Evolutionary conservation across 1,140 invertebrate species (phyloP), one percentile per base, ranked within the genome.

Genomic region (Kradibia gibbosae): DNA sequence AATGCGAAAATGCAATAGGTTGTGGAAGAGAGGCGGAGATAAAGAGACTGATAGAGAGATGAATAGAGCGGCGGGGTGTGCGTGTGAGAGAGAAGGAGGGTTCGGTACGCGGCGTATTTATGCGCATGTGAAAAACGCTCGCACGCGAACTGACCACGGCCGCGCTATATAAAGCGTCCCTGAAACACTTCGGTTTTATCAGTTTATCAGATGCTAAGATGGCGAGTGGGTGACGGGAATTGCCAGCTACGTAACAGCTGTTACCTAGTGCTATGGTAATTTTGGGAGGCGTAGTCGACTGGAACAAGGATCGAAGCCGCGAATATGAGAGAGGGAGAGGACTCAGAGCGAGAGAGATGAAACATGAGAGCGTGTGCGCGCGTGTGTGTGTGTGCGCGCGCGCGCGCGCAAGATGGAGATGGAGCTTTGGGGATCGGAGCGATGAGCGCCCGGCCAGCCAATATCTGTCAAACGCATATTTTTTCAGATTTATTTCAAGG

Each of bases 391-490:
- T 76, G 57, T 55, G 60, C 71, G n/a, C n/a, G n/a, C n/a, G n/a
- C n/a, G n/a, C n/a, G n/a, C n/a, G 71, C 74, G 72, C 74, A 62
- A 82, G 79, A 74, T 70, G 60, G 48, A 36, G 55, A 77, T 67
- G 71, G 82, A 81, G 79, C 75, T 78, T 81, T 80, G 71, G 73
- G 70, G 22, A 34, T 77, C 62, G 73, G 79, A 83, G 84, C 84
- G 85, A 83, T 80, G 60, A n/a, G 62, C 62, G 67, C 22, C 75
- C 80, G 62, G 78, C 77, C 83, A 83, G 79, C 85, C 86, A 89
- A 89, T 89, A 89, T 89, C 88, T 88, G 88, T 89, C 88, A 89
- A 89, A 89, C 88, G 86, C 88, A 88, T 88, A 89, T 89, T 89
- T 89, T 88, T 87, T 87, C 84, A 86, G 87, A 89, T 89, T 89